Evolutionary conservation across 2,888 invertebrate species (phyloP).

Genomic region (Noctuana brunneofusca): DNA sequence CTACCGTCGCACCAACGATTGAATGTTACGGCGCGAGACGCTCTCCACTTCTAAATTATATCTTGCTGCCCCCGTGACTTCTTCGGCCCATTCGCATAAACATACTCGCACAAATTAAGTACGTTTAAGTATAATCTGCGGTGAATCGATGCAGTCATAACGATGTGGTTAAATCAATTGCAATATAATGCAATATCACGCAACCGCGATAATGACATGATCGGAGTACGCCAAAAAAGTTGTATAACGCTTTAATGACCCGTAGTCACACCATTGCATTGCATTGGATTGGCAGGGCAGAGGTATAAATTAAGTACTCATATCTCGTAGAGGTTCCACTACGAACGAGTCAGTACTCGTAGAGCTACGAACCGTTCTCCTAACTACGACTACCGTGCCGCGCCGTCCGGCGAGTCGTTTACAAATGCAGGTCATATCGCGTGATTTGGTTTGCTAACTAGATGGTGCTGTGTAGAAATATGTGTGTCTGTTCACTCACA

Average conservation of each 20-base stretch:
- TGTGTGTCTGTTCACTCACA: slow-evolving; percentile 53
- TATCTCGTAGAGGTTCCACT: slow-evolving; percentile 8
- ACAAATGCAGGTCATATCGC: slow-evolving; percentile 48
- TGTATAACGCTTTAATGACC: slow-evolving; percentile 11
- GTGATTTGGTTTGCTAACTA: slow-evolving; percentile 67
- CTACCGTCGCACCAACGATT: slow-evolving; percentile 77
- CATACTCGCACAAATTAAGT: background rate
- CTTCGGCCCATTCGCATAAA: slow-evolving; percentile 7
- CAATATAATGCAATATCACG: slow-evolving; percentile 14
- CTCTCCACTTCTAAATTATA: slow-evolving; percentile 74
- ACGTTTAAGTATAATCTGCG: background rate
- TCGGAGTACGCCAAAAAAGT: slow-evolving; percentile 13
- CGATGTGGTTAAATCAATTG: slow-evolving; percentile 23
- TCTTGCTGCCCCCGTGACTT: slow-evolving; percentile 58
- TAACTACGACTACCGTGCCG: background rate
- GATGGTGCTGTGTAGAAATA: slow-evolving; percentile 50
- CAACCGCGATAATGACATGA: slow-evolving; percentile 15
- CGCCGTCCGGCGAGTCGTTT: slow-evolving; percentile 9
- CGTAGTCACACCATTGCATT: background rate
- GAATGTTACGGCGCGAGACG: slow-evolving; percentile 79
- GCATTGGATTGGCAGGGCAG: background rate
- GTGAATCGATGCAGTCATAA: slow-evolving; percentile 15
- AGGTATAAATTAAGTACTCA: no score
- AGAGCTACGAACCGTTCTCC: background rate
- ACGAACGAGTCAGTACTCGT: background rate